These are phyloP conservation scores for Thera obeliscata DNA, from an alignment of 2,888 invertebrate genomes.

Conservation along the genomic window DNA sequence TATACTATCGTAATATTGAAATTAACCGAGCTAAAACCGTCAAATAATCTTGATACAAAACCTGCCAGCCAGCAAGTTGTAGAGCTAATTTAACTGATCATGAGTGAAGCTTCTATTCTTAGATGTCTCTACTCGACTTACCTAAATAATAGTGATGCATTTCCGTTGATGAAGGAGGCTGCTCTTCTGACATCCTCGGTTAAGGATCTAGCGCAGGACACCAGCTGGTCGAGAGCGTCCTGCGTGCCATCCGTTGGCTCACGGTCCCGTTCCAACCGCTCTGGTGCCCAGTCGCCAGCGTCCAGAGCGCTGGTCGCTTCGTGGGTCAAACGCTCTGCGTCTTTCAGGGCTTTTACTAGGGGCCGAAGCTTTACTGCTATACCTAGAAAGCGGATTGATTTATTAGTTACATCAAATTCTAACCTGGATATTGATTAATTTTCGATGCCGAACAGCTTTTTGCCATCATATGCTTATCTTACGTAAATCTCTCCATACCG, in stretches of 20 bases:
- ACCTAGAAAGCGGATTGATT: slow-evolving; percentile 57
- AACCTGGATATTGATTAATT: background rate
- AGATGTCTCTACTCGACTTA: slow-evolving; percentile 41
- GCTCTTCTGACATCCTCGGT: slow-evolving; percentile 95
- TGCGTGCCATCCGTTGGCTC: slow-evolving; percentile 86
- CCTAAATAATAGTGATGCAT: slow-evolving; percentile 91
- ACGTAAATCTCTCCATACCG: background rate
- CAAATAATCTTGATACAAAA: no score
- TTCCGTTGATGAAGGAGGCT: slow-evolving; percentile 95
- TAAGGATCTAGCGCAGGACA: slow-evolving; percentile 93
- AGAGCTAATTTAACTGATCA: background rate
- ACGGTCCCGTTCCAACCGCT: slow-evolving; percentile 82
- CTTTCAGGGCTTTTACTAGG: slow-evolving; percentile 90
- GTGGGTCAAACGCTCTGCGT: slow-evolving; percentile 91
- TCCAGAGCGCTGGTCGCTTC: slow-evolving; percentile 90
- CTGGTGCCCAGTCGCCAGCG: slow-evolving; percentile 91
- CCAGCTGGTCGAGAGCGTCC: slow-evolving; percentile 94
- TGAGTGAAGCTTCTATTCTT: background rate
- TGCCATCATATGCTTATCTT: background rate
- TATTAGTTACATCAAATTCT: background rate
- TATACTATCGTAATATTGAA: no score
- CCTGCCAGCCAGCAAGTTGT: no score
- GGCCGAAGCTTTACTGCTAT: slow-evolving; percentile 90
- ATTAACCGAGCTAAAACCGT: no score
- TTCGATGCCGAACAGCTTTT: background rate